Percentiles rank a stretch among this genome's conserved stretches.
Evolutionary conservation across 2,797 vertebrate genomes (phyloP).

Genomic region (Rhynchotus rufescens): DNA sequence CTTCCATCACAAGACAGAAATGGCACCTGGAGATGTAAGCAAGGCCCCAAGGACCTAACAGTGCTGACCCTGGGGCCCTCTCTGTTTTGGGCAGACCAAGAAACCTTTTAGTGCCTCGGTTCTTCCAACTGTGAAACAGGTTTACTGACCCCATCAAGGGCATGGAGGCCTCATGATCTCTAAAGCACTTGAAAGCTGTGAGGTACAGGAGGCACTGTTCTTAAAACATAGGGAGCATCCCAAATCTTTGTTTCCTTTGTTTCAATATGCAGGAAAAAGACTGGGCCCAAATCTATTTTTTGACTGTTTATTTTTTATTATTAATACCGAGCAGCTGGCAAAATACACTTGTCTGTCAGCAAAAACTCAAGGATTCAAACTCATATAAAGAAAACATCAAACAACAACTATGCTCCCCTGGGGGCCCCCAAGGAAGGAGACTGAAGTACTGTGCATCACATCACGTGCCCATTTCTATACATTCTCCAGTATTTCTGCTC

Average conservation of each 20-base stretch:
- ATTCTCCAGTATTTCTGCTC: neutral
- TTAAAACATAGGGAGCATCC: neutral
- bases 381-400: neutral
- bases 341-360: neutral
- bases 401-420: neutral
- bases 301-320: conserved; percentile 8
- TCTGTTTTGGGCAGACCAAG: neutral
- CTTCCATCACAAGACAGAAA: neutral
- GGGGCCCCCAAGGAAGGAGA: neutral
- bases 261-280: conserved; percentile 11
- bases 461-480: neutral
- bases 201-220: neutral
- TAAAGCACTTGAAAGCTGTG: accelerated
- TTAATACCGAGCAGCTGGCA: neutral
- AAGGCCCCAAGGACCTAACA: neutral
- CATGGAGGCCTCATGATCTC: neutral
- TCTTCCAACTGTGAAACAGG: neutral
- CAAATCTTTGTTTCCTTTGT: neutral
- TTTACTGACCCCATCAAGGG: neutral
- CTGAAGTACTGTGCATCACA: neutral
- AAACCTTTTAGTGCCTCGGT: neutral
- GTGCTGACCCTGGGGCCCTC: neutral
- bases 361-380: neutral
- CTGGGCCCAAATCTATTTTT: neutral
- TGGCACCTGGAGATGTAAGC: neutral